Base-by-base conservation (phyloP, 2,888 invertebrate species). In the Leucoma salicis region DNA sequence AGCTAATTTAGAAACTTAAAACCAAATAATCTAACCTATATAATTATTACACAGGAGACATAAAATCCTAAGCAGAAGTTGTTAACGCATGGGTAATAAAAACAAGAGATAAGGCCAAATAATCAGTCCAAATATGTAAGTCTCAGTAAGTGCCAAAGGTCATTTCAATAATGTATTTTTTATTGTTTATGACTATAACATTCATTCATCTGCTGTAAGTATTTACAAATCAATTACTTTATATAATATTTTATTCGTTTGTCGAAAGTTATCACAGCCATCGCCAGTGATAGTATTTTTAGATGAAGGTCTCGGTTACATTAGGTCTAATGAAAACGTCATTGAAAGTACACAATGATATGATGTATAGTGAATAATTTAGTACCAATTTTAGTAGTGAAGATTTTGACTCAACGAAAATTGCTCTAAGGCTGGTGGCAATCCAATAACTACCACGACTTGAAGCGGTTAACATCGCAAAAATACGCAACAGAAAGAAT, bases 301-400 rank as follows among this genome's bases (percentile, higher is more conserved):
- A 87, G 86, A 71, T 56, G 85, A 86, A 88, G 87, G 87, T 87
- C 82, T 84, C 64, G 71, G 75, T 71, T 73, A 74, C 63, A 67
- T 59, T 57, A 55, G 55, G 54, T 61, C 49, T 70, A 73, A 77
- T 74, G 60, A 69, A 70, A 60, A 60, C 68, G 78, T 76, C 78
- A 79, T 77, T 80, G 73, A 51, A 52, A 34, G 50, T 53, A 46
- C 52, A 51, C 55, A 49, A 55, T 38, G 13, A 41, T 25, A 27
- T 27, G 7, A 12, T 12, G 12, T 2, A n/a, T 11, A 27, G n/a
- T 27, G 27, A 27, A 11, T 34, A 46, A 45, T 50, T 45, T 8
- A 21, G 6, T 5, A 21, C 5, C 6, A 21, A 4, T 21, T 21
- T 21, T 21, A 4, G 21, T 21, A 8, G 21, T 8, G 8, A 8